Percentiles rank a stretch among this genome's conserved stretches.
phyloP scores from a whole-genome alignment of 2,797 vertebrate species.

The Spondyliosoma cantharus region DNA sequence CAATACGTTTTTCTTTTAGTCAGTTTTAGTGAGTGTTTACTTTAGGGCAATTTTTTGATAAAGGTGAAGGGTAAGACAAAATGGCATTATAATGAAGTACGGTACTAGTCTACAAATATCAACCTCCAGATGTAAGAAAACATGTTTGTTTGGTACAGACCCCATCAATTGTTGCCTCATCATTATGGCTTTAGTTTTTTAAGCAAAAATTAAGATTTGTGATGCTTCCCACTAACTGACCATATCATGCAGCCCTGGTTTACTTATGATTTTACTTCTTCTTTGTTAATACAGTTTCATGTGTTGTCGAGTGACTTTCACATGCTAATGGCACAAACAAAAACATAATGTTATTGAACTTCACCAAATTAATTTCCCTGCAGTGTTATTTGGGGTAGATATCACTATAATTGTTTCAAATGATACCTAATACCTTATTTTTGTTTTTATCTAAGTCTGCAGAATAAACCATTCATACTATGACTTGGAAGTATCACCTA shows the following conservation, averaged over 20 bases:
- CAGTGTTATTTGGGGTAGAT: background rate
- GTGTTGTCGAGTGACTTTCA: background rate
- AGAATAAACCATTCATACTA: background rate
- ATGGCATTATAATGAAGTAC: too few relatives aligned
- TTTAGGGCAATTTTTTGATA: too few relatives aligned
- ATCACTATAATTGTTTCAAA: background rate
- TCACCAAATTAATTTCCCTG: background rate
- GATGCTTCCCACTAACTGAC: too few relatives aligned
- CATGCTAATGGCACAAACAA: background rate
- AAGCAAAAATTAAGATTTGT: too few relatives aligned
- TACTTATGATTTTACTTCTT: background rate
- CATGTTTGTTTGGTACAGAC: too few relatives aligned
- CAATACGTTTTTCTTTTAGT: background rate
- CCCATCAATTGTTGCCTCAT: too few relatives aligned
- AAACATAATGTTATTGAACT: background rate
- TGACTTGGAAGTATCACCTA: background rate
- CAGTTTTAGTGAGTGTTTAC: background rate
- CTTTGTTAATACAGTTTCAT: background rate
- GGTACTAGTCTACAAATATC: too few relatives aligned
- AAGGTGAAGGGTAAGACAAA: too few relatives aligned
- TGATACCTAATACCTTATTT: background rate
- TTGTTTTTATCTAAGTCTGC: background rate
- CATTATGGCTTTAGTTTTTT: too few relatives aligned
- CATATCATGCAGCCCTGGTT: background rate
- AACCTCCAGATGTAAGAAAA: too few relatives aligned